Evolutionary conservation across 1,140 invertebrate genomes (phyloP).

Genomic region (Cepaea nemoralis): DNA sequence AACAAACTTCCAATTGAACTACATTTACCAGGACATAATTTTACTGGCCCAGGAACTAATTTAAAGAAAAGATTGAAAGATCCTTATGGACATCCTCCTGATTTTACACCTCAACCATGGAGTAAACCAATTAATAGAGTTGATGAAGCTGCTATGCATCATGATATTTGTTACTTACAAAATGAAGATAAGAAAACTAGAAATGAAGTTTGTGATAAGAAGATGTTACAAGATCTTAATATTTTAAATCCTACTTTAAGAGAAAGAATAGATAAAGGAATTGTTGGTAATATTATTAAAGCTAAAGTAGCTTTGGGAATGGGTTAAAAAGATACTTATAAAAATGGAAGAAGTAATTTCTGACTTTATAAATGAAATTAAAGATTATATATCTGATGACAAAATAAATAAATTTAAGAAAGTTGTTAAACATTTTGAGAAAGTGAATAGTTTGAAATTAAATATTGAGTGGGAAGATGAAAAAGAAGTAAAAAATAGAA

Average conservation of each 20-base stretch:
- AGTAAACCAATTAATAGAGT: slow-evolving; percentile 13
- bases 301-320: neutral
- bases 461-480: neutral
- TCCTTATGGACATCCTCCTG: neutral
- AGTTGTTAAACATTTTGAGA: neutral
- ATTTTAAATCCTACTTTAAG: slow-evolving; percentile 9
- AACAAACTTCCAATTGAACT: slow-evolving; percentile 6
- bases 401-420: neutral
- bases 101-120: neutral
- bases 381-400: neutral
- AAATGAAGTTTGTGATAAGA: slow-evolving; percentile 6
- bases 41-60: neutral
- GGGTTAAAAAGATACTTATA: neutral
- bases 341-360: neutral
- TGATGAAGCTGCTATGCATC: neutral
- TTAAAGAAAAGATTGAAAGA: slow-evolving; percentile 3
- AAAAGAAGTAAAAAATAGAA: neutral
- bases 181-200: slow-evolving; percentile 7
- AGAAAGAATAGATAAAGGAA: slow-evolving; percentile 8
- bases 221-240: slow-evolving; percentile 9
- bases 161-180: neutral
- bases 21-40: neutral
- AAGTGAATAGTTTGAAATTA: slow-evolving; percentile 10
- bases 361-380: slow-evolving; percentile 3
- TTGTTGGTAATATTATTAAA: neutral